Base-by-base conservation (phyloP, 2,797 vertebrate species). In the Syngnathus rostellatus region DNA sequence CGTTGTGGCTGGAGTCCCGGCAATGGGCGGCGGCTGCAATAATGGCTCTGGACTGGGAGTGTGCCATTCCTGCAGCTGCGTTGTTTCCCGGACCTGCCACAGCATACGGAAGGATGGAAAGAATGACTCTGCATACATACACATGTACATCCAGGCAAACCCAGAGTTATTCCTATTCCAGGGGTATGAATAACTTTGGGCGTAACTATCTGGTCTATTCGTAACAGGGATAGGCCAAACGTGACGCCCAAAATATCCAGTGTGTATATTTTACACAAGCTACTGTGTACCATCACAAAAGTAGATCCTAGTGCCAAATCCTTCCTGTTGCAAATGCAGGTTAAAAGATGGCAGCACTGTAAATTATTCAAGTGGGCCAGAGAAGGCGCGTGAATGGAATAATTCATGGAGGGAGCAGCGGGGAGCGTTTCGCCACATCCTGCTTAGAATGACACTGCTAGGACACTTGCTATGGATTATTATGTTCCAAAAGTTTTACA, bases 1-100 rank as follows among this genome's bases (percentile, higher is more conserved):
- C 96, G 0, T 96, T 98, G 90, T 98, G 96, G 64, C 94, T 93
- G 41, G 93, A 91, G 86, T 97, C 96, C 64, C 94, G 82, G 77
- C 92, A 91, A 0, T 94, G 91, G 0, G 96, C 95, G 0, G 95
- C 93, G 0, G 94, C 94, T 0, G 95, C 94, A 0, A 95, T 96
- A 93, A 97, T 95, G 17, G 94, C 94, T 63, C 94, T 90, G 73
- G 96, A 96, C 87, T 97, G 96, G 38, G 88, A 90, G 64, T 89
- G 88, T 21, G 79, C 87, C 14, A 89, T 50, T n/a, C 94, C 93
- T 0, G 92, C 84, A 0, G 92, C 72, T 0, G 91, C 88, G 0
- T 94, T 96, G 85, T 94, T 95, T 39, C 93, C 92, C 0, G 94
- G 93, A 79, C 81, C 86, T 89, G 81, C 16, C 12, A 3, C 5